Percentiles rank a stretch among this genome's conserved stretches.
Evolutionary conservation across 2,797 vertebrate species (phyloP).

Genomic region (Neoniphon sammara): DNA sequence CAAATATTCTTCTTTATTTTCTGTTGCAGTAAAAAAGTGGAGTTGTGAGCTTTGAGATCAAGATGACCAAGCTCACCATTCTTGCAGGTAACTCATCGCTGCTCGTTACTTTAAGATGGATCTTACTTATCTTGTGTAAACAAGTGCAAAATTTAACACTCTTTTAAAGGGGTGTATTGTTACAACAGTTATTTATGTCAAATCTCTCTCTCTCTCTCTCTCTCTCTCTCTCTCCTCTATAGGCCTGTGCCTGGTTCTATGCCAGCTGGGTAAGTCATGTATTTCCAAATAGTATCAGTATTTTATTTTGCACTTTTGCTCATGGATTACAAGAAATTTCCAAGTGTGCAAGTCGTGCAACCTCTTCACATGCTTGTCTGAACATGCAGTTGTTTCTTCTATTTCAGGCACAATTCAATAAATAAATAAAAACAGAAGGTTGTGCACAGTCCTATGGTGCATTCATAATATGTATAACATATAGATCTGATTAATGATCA

Average conservation of each 20-base stretch:
- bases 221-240: neutral
- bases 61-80: slow-evolving; percentile 1
- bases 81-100: neutral
- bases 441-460: no score
- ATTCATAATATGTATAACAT: no score
- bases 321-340: no score
- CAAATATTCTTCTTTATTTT: neutral
- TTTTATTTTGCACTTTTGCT: no score
- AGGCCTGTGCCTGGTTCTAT: neutral
- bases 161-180: neutral
- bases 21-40: neutral
- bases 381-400: no score
- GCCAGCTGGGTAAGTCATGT: neutral
- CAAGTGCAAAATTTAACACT: neutral
- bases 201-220: neutral
- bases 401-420: no score
- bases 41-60: neutral
- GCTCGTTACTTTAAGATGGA: neutral
- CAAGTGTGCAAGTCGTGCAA: no score
- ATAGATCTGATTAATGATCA: no score
- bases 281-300: neutral
- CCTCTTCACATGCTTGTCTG: no score
- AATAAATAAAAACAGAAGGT: no score
- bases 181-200: neutral
- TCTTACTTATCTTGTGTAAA: neutral